phyloP scores from a whole-genome alignment of 2,797 vertebrate species.

The Percopsis omiscomaycus region DNA sequence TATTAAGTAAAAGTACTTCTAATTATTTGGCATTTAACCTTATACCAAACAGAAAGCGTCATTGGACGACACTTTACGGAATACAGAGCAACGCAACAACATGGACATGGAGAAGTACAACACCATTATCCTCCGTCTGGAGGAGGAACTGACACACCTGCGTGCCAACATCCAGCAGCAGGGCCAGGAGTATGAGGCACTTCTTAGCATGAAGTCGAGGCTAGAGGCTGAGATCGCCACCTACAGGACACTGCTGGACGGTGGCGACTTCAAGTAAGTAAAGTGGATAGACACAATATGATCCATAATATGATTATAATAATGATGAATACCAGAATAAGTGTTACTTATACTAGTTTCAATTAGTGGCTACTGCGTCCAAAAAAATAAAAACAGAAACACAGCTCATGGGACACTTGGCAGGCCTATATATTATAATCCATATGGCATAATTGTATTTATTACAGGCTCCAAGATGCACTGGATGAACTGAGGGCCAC shows the following conservation, averaged over 20 bases:
- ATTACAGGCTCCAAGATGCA: slow-evolving; percentile 8
- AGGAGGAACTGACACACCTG: slow-evolving; percentile 81
- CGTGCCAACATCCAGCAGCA: slow-evolving; percentile 84
- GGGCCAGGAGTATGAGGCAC: slow-evolving; percentile 83
- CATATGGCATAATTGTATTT: neutral
- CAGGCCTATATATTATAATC: too few relatives aligned
- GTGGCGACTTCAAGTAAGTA: slow-evolving; percentile 84
- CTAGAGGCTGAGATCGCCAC: slow-evolving; percentile 88
- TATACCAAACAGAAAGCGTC: slow-evolving; percentile 77
- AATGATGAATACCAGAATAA: slow-evolving; percentile 45
- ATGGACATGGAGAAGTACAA: slow-evolving; percentile 84
- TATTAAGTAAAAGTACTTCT: too few relatives aligned
- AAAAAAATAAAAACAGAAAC: too few relatives aligned
- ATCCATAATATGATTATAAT: slow-evolving; percentile 26
- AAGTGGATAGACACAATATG: slow-evolving; percentile 20
- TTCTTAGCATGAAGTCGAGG: slow-evolving; percentile 90
- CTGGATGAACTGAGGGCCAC: neutral
- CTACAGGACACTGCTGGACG: slow-evolving; percentile 88
- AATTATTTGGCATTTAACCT: slow-evolving; percentile 20
- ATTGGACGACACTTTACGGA: slow-evolving; percentile 82
- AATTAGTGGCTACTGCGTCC: neutral
- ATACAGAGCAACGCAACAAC: slow-evolving; percentile 79
- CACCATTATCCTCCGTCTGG: slow-evolving; percentile 65
- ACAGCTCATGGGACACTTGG: too few relatives aligned
- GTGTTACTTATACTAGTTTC: slow-evolving; percentile 19